A percentile compares a stretch with the other conserved stretches of the same genome.
These are phyloP conservation scores for Tachina fera DNA, from an alignment of 2,888 invertebrate species.

Conservation along the genomic window DNA sequence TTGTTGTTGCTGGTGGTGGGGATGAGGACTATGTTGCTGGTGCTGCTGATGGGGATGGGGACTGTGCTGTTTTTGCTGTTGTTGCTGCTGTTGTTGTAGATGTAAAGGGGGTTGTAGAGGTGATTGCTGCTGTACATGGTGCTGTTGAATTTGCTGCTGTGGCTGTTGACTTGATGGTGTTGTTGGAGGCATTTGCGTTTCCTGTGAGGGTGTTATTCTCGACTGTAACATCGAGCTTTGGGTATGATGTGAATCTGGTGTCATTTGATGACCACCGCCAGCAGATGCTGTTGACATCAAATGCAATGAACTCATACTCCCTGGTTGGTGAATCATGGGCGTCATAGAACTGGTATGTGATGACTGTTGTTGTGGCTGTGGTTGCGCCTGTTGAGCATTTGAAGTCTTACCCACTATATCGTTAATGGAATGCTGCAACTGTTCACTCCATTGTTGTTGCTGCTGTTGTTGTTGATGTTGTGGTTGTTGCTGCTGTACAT, in stretches of 20 bases:
- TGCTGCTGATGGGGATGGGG: slow-evolving; percentile 74
- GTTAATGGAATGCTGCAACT: slow-evolving; percentile 83
- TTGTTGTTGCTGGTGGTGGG: slow-evolving; percentile 73
- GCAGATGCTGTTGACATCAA: slow-evolving; percentile 65
- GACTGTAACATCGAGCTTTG: slow-evolving; percentile 74
- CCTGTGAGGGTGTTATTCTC: slow-evolving; percentile 80
- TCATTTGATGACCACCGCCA: slow-evolving; percentile 77
- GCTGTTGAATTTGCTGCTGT: slow-evolving; percentile 69
- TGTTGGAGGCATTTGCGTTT: slow-evolving; percentile 70
- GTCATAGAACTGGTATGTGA: slow-evolving; percentile 64
- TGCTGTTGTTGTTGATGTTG: slow-evolving; percentile 79
- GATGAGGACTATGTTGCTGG: slow-evolving; percentile 83
- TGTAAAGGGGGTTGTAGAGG: slow-evolving; percentile 67
- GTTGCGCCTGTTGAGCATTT: slow-evolving; percentile 79
- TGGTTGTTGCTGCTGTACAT: slow-evolving; percentile 74
- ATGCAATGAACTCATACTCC: slow-evolving; percentile 72
- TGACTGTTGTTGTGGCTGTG: slow-evolving; percentile 76
- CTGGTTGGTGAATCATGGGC: slow-evolving; percentile 72
- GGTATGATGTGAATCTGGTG: slow-evolving; percentile 78
- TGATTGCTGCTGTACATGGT: slow-evolving; percentile 68
- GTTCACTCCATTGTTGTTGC: slow-evolving; percentile 82
- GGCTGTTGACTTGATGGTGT: slow-evolving; percentile 70
- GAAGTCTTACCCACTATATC: slow-evolving; percentile 81
- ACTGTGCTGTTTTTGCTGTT: slow-evolving; percentile 66
- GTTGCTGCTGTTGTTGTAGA: slow-evolving; percentile 65